Conservation (phyloP, 2,888 invertebrate genomes). For the Drosophila pseudotalamancana region DNA sequence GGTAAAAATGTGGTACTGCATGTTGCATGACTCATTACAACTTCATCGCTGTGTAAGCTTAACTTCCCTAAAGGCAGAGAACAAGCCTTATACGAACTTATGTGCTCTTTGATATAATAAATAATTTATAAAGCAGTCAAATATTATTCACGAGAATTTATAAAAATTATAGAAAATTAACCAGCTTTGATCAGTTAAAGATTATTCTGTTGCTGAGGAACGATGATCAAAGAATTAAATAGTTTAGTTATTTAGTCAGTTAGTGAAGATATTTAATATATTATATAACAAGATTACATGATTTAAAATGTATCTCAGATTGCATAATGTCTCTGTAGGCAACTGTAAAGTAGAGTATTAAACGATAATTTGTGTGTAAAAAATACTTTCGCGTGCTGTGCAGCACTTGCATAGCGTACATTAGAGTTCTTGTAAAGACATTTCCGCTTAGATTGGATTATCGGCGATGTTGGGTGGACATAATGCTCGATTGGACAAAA, state of each 20-base stretch:
- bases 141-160: too few relatives aligned
- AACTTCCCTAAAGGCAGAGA: conserved; percentile 1
- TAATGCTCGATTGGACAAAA: conserved; percentile 12
- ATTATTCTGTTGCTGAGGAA: too few relatives aligned
- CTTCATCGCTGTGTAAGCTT: conserved; percentile 5
- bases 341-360: not conserved
- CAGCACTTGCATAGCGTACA: conserved; percentile 21
- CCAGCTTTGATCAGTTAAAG: too few relatives aligned
- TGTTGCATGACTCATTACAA: conserved; percentile 29
- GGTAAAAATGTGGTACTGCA: conserved; percentile 3
- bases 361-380: not conserved
- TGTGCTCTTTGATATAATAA: not conserved
- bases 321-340: too few relatives aligned
- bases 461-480: not conserved
- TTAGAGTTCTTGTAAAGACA: conserved; percentile 55
- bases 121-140: too few relatives aligned
- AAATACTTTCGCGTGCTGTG: conserved; percentile 31
- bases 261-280: too few relatives aligned
- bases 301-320: too few relatives aligned
- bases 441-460: conserved; percentile 62
- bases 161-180: too few relatives aligned
- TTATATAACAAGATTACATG: too few relatives aligned
- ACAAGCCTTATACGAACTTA: not conserved
- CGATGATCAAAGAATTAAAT: too few relatives aligned
- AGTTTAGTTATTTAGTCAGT: too few relatives aligned